phyloP scores from a whole-genome alignment of 2,888 invertebrate genomes.

The Acronicta leporina region DNA sequence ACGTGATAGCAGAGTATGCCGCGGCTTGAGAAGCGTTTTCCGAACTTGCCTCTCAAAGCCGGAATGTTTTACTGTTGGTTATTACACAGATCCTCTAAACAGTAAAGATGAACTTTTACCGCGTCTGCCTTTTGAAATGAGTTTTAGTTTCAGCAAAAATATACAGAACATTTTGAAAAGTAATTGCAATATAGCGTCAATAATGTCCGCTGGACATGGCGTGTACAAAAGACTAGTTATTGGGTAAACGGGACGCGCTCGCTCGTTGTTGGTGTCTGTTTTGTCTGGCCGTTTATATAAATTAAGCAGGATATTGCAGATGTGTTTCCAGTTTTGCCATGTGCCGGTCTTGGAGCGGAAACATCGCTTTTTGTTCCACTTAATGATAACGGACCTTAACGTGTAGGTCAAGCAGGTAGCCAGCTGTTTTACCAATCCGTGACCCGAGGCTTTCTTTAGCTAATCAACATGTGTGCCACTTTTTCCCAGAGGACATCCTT shows the following conservation, averaged over 20 bases:
- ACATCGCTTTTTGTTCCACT: slow-evolving; percentile 75
- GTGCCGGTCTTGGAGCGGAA: slow-evolving; percentile 75
- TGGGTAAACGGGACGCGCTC: slow-evolving; percentile 65
- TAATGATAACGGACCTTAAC: slow-evolving; percentile 74
- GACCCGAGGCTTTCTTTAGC: slow-evolving; percentile 49
- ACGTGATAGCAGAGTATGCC: slow-evolving; percentile 76
- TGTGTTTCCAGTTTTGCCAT: slow-evolving; percentile 76
- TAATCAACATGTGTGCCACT: slow-evolving; percentile 66
- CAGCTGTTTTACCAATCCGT: slow-evolving; percentile 73
- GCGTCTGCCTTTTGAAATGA: slow-evolving; percentile 39
- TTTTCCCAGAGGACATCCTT: slow-evolving; percentile 73
- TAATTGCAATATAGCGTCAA: slow-evolving; percentile 50
- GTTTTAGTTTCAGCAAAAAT: slow-evolving; percentile 29
- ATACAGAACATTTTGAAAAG: slow-evolving; percentile 22
- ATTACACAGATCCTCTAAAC: slow-evolving; percentile 71
- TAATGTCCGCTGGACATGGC: slow-evolving; percentile 49
- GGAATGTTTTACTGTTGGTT: slow-evolving; percentile 85
- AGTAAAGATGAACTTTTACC: slow-evolving; percentile 68
- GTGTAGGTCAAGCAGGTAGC: slow-evolving; percentile 79
- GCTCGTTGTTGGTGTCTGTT: slow-evolving; percentile 60
- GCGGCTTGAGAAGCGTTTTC: slow-evolving; percentile 83
- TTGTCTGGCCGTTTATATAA: slow-evolving; percentile 67
- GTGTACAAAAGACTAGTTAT: slow-evolving; percentile 55
- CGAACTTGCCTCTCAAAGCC: slow-evolving; percentile 83
- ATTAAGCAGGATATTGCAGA: slow-evolving; percentile 78